phyloP scores from a whole-genome alignment of 2,888 invertebrate species.

The Diaperis boleti region DNA sequence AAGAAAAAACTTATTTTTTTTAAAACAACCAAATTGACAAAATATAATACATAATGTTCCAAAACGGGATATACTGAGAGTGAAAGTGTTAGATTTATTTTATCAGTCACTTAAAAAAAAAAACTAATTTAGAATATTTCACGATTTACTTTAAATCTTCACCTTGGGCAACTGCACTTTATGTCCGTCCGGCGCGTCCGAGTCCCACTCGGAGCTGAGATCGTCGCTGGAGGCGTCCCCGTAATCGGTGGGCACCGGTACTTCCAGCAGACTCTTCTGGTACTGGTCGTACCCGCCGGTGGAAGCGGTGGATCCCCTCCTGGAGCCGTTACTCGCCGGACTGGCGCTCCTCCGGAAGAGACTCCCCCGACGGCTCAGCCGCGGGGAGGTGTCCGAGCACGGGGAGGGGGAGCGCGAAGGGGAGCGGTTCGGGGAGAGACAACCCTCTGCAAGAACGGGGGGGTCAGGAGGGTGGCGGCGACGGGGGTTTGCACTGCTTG shows the following conservation, averaged over 20 bases:
- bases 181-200: slow-evolving; percentile 76
- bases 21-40: too few relatives aligned
- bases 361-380: slow-evolving; percentile 55
- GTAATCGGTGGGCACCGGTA: slow-evolving; percentile 83
- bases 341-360: slow-evolving; percentile 55
- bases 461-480: background rate
- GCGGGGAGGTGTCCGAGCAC: slow-evolving; percentile 50
- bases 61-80: too few relatives aligned
- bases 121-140: too few relatives aligned
- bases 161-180: slow-evolving; percentile 43
- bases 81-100: too few relatives aligned
- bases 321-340: slow-evolving; percentile 56
- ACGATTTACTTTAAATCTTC: background rate
- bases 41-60: too few relatives aligned
- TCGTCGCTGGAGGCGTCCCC: slow-evolving; percentile 93
- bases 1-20: too few relatives aligned
- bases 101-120: too few relatives aligned
- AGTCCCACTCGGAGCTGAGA: slow-evolving; percentile 93
- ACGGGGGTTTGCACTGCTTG: too few relatives aligned
- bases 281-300: slow-evolving; percentile 82
- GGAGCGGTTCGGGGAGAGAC: slow-evolving; percentile 51
- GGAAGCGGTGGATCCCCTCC: slow-evolving; percentile 58
- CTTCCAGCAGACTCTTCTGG: slow-evolving; percentile 80
- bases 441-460: slow-evolving; percentile 35
- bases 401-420: slow-evolving; percentile 58